Conservation (phyloP, 2,797 vertebrate genomes). For the Tamandua tetradactyla region DNA sequence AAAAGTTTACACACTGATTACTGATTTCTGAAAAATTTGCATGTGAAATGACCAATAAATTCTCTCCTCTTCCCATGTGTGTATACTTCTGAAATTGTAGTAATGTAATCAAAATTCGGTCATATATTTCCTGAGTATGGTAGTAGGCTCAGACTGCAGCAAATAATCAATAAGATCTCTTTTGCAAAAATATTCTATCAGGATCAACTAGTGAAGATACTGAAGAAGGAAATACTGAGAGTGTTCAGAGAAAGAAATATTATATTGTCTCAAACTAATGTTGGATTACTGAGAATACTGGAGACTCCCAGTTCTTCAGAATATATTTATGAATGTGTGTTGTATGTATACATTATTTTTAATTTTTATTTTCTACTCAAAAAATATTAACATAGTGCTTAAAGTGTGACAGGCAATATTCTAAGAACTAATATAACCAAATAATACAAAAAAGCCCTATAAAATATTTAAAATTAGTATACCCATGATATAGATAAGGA, state of each 20-base stretch:
- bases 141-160: not conserved
- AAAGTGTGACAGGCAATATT: not conserved
- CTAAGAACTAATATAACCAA: not conserved
- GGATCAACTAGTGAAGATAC: not conserved
- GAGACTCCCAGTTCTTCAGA: not conserved
- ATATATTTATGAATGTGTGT: not conserved
- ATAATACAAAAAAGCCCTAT: not conserved
- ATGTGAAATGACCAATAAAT: not conserved
- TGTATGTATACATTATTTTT: not conserved
- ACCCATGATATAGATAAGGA: not conserved
- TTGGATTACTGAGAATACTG: not conserved
- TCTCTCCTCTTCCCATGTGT: not conserved
- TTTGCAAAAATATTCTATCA: not conserved
- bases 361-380: not conserved
- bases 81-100: not conserved
- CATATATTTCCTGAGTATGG: not conserved
- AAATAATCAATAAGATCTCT: not conserved
- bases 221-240: not conserved
- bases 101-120: not conserved
- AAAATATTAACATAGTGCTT: not conserved
- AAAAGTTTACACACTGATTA: slow-evolving; percentile 64
- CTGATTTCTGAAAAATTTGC: slow-evolving; percentile 40
- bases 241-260: not conserved
- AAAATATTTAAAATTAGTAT: not conserved
- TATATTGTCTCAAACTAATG: not conserved